phyloP scores from a whole-genome alignment of 2,113 vertebrate genomes.

The Colossoma macropomum region DNA sequence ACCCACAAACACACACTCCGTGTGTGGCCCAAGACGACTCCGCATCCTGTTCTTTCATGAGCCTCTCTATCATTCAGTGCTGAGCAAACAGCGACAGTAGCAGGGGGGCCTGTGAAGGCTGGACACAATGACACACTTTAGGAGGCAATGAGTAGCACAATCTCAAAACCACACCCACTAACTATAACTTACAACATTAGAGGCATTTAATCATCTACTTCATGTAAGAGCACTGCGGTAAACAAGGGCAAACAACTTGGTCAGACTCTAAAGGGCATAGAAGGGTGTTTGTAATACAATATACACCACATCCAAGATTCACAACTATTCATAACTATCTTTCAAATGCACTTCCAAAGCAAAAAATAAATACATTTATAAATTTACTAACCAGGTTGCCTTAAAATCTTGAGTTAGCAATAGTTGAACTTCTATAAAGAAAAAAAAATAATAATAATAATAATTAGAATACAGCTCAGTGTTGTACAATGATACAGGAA shows the following conservation, averaged over 20 bases:
- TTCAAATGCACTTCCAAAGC: no score
- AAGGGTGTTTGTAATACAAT: no score
- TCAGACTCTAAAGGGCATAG: no score
- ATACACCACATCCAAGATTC: no score
- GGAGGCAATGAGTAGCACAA: not conserved
- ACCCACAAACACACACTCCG: constrained; percentile 36
- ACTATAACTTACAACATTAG: not conserved
- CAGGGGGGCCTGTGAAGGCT: not conserved
- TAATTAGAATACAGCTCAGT: no score
- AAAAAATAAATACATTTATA: no score
- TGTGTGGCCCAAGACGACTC: constrained; percentile 35
- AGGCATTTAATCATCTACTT: not conserved
- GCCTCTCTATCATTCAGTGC: not conserved
- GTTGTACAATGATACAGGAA: no score
- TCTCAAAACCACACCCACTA: constrained; percentile 17
- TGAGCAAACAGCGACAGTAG: not conserved
- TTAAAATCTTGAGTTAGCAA: no score
- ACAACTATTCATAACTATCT: no score
- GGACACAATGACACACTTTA: not conserved
- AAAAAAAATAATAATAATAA: no score
- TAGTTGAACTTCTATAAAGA: no score
- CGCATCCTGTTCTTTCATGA: constrained; percentile 3
- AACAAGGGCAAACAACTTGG: not conserved
- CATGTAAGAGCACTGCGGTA: not conserved
- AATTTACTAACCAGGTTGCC: no score